Base-by-base conservation (phyloP, 2,888 invertebrate species). In the Ametastegia equiseti region DNA sequence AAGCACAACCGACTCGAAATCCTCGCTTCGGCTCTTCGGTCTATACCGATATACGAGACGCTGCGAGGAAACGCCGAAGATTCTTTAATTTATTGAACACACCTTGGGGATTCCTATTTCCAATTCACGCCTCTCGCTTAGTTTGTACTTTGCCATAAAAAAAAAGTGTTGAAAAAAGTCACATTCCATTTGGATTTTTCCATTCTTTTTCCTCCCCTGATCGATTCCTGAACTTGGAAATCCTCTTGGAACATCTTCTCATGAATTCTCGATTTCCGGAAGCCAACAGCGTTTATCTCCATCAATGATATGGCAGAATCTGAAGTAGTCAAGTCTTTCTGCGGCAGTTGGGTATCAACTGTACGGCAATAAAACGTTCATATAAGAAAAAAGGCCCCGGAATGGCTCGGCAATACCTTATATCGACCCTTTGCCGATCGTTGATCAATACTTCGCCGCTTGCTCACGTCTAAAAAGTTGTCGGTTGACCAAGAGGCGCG, bases 1-100 rank as follows among this genome's bases (percentile, higher is more conserved):
- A 75, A 75, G 75, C 75, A 36, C 7, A 50, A 67, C 7, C 39
- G n/a, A 39, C n/a, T 67, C 23, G 9, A 36, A 9, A 19, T 11
- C 5, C 65, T 36, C 65, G 65, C n/a, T n/a, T 36, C 7, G 60
- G 23, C 6, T n/a, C n/a, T n/a, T n/a, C n/a, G n/a, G 27, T 13
- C 30, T 19, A 30, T 60, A 30, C 23, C 9, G 27, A 13, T 27
- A 30, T 36, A 13, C 57, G 23, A 39, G 65, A 19, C 11, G 65
- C n/a, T 39, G n/a, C n/a, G 13, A 54, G 36, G 5, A 75, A 75
- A 75, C 75, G 75, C 54, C 75, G 75, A 75, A 75, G 75, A 75
- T 75, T 75, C 75, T n/a, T 75, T 75, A 75, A 75, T 75, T 50
- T 75, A 75, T 75, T 75, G 75, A 75, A 75, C 54, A 50, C 75